Evolutionary conservation across 1,140 invertebrate species (phyloP).

Genomic region (Bombus waltoni): DNA sequence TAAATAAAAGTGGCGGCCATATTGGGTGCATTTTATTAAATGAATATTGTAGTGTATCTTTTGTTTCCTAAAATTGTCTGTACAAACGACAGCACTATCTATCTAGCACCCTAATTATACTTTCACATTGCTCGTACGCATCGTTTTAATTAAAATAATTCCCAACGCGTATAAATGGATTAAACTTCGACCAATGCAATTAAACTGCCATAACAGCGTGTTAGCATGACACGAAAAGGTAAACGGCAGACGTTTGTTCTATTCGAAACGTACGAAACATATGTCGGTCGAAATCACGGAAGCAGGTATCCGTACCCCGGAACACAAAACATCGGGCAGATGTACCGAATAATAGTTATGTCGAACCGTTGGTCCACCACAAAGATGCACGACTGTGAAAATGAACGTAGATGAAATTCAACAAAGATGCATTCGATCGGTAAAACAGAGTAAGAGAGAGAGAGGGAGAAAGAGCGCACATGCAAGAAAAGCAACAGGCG

Average conservation of each 20-base stretch:
- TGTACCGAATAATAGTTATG: not conserved
- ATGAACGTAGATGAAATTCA: not conserved
- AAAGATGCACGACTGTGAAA: not conserved
- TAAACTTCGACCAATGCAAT: too few relatives aligned
- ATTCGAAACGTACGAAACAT: not conserved
- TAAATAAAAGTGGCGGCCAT: too few relatives aligned
- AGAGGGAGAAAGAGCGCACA: not conserved
- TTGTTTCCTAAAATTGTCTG: not conserved
- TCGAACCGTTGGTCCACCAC: not conserved
- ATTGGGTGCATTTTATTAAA: too few relatives aligned
- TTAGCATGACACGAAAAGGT: not conserved
- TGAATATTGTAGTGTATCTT: not conserved
- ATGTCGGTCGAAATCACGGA: not conserved
- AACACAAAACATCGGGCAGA: not conserved
- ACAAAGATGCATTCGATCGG: constrained; percentile 9
- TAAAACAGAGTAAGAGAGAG: constrained; percentile 8
- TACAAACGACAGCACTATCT: not conserved
- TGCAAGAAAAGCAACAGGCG: constrained; percentile 41
- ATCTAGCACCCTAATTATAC: not conserved
- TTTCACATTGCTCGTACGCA: too few relatives aligned
- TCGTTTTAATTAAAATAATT: too few relatives aligned
- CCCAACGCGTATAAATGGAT: not conserved
- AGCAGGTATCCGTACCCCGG: not conserved
- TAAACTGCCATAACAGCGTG: not conserved
- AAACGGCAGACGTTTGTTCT: not conserved